Base-by-base conservation (phyloP, 2,888 invertebrate species). In the Drosophila acutilabella region DNA sequence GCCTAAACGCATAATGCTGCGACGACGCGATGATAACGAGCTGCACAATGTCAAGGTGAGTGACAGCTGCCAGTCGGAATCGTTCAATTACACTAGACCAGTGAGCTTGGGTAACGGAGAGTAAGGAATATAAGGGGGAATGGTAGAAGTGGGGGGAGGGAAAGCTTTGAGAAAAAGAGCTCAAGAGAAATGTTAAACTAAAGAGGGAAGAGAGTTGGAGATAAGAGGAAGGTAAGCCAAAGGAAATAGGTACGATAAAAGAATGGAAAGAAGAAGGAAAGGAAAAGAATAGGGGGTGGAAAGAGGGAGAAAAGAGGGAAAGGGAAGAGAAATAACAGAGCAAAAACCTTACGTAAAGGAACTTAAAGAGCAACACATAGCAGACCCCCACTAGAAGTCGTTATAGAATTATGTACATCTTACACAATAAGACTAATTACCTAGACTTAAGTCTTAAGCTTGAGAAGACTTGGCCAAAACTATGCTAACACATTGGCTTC, bases 21-120 rank as follows among this genome's bases (percentile, higher is more conserved):
- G 91, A 30, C 80, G 92, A 3, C 89, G 92, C 40, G 90, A 91
- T 64, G 92, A 92, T 59, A 91, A 92, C 71, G 92, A 92, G 51
- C 73, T 92, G 4, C 80, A 69, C 62, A 81, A 56, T 67, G 62
- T 66, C 40, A 87, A 87, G 83, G 83, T 81, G 65, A 71, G 64
- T 62, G 50, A 13, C 40, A 48, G 47, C 47, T 40, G 26, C 3
- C 8, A 40, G 42, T 23, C 2, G 7, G 38, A 51, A 69, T 51
- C 51, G 44, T 50, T 50, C 45, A 67, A 59, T 74, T 75, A 75
- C 77, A 77, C 72, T 56, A 5, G 8, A 6, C 64, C 48, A 18
- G 67, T 71, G 0, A 10, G 1, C 23, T 26, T 18, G 8, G 4
- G 13, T 23, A 30, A 14, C n/a, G 3, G 14, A 1, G n/a, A 40